phyloP scores from a whole-genome alignment of 2,113 vertebrate genomes.

The Paradisaea rubra region DNA sequence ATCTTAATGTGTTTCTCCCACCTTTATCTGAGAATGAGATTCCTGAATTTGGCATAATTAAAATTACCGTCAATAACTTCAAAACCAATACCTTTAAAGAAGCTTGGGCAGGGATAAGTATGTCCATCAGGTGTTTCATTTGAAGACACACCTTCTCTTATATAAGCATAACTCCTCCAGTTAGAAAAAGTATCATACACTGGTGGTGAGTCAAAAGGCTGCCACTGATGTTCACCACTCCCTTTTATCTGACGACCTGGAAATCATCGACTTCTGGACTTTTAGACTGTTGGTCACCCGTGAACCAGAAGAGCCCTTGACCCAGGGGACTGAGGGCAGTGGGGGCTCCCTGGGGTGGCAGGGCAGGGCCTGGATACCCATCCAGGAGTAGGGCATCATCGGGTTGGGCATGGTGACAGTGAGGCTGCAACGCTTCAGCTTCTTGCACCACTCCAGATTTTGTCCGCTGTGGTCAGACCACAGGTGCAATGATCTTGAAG shows the following conservation, averaged over 20 bases:
- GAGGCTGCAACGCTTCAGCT: background rate
- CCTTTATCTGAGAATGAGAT: background rate
- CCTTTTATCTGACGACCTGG: background rate
- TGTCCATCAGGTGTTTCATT: background rate
- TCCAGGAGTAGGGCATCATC: background rate
- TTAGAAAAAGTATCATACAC: background rate
- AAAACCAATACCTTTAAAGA: background rate
- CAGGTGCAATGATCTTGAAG: background rate
- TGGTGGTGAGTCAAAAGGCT: background rate
- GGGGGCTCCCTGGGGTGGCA: rapidly evolving
- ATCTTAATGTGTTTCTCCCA: background rate
- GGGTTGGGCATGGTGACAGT: background rate
- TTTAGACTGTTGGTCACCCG: rapidly evolving
- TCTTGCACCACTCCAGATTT: background rate
- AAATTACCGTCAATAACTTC: background rate
- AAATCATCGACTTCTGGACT: background rate
- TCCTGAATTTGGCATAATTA: background rate
- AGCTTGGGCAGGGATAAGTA: background rate
- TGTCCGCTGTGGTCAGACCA: background rate
- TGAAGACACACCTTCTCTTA: background rate
- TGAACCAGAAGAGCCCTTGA: background rate
- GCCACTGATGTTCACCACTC: background rate
- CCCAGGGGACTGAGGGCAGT: rapidly evolving
- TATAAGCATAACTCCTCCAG: rapidly evolving
- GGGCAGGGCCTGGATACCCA: background rate